phyloP scores from a whole-genome alignment of 2,113 vertebrate genomes.

The Cryptotis parvus region DNA sequence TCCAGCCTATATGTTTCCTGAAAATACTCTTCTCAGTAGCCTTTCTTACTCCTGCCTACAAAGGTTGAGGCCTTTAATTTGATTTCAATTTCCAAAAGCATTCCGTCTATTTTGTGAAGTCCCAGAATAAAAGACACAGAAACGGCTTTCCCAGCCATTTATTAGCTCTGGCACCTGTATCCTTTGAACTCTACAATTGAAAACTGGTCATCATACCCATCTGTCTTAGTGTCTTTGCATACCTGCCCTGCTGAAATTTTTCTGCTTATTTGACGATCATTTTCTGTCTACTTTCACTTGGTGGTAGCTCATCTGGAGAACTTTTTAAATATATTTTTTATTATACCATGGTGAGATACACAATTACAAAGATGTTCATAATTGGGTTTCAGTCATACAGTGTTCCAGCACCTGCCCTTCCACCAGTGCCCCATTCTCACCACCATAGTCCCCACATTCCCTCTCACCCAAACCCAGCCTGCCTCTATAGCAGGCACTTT shows the following conservation, averaged over 20 bases:
- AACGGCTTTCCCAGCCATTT: background rate
- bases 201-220: background rate
- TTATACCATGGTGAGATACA: too few species aligned
- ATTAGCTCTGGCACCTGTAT: background rate
- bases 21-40: background rate
- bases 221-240: background rate
- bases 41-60: background rate
- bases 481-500: too few species aligned
- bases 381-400: too few species aligned
- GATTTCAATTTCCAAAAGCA: background rate
- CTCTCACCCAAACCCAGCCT: too few species aligned
- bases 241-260: background rate
- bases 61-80: background rate
- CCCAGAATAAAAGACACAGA: background rate
- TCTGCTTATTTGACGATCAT: background rate
- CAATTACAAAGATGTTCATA: too few species aligned
- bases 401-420: too few species aligned
- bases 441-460: too few species aligned
- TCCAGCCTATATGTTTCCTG: background rate
- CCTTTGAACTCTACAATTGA: background rate
- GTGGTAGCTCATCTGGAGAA: background rate
- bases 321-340: background rate
- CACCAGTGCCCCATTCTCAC: too few species aligned
- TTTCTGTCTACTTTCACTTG: background rate
- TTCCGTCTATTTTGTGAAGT: slow-evolving; percentile 24